Evolutionary conservation across 2,113 vertebrate genomes (phyloP), one percentile per base, ranked within the genome.

Genomic region (Calidris pugnax): DNA sequence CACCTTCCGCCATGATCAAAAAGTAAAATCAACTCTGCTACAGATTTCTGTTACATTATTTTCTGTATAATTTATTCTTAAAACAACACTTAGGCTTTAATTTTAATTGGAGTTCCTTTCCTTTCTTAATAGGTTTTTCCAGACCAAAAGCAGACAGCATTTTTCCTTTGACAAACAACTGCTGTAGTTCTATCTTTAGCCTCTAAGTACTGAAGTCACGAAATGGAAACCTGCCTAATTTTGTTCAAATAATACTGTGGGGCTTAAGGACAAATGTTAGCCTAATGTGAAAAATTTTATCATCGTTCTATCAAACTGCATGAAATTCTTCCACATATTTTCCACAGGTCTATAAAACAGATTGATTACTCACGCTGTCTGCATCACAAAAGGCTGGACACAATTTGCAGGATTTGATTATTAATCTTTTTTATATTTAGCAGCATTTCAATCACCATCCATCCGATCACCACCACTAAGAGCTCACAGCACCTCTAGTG

Each of bases 1-100:
- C 94, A 96, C 79, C 93, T 97, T 96, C 90, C 14, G 0, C 85
- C 75, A 69, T 90, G 94, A 97, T 97, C 94, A 97, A 96, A 97
- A 97, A 97, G 74, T 96, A 91, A 97, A 95, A 96, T 85, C 84
- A 91, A 87, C 95, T 76, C 89, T 78, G 75, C 68, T 50, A 94
- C 95, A 93, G 48, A 73, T 91, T 78, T 73, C 74, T 62, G 55
- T 33, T 95, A 89, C 57, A 19, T 79, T 91, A 78, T 90, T 95
- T 91, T 78, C 81, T 72, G 75, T 59, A 80, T 78, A 92, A 94
- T 92, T 95, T 92, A 87, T 88, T 81, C 86, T 69, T 85, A 83
- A 83, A 96, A 93, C 88, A 96, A 96, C 77, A 91, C 87, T 93
- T 94, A 68, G 43, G 33, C 48, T 95, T 92, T 96, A 95, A 95